Conservation (phyloP, 2,113 vertebrate genomes). For the Miniopterus natalensis region DNA sequence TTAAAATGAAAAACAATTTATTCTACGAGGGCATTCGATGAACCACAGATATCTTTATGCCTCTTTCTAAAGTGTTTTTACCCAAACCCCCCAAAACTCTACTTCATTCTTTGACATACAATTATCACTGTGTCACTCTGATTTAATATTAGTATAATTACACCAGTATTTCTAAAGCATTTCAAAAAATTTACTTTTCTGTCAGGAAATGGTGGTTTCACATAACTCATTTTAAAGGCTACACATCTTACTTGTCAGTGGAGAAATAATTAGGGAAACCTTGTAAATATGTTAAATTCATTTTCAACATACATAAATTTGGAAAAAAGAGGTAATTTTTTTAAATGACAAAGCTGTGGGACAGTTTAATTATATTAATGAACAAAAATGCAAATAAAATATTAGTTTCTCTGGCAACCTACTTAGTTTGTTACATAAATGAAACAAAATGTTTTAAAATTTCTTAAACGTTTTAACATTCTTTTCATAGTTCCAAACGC, state of each 20-base stretch:
- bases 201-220: neutral
- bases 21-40: neutral
- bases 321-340: neutral
- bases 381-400: constrained; percentile 31
- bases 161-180: constrained; percentile 17
- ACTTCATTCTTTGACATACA: constrained; percentile 2
- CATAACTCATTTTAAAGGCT: constrained; percentile 12
- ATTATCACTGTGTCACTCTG: neutral
- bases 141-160: neutral
- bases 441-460: neutral
- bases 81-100: neutral
- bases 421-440: neutral
- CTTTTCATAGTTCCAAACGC: neutral
- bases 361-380: neutral
- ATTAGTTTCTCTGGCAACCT: neutral
- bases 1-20: neutral
- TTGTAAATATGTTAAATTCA: constrained; percentile 41
- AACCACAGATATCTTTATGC: neutral
- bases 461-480: neutral
- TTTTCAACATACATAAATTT: constrained; percentile 45
- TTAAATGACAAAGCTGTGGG: neutral
- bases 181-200: constrained; percentile 57
- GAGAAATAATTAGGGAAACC: neutral
- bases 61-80: constrained; percentile 3
- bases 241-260: neutral